phyloP scores from a whole-genome alignment of 2,797 vertebrate genomes.

The Chelidonichthys spinosus region DNA sequence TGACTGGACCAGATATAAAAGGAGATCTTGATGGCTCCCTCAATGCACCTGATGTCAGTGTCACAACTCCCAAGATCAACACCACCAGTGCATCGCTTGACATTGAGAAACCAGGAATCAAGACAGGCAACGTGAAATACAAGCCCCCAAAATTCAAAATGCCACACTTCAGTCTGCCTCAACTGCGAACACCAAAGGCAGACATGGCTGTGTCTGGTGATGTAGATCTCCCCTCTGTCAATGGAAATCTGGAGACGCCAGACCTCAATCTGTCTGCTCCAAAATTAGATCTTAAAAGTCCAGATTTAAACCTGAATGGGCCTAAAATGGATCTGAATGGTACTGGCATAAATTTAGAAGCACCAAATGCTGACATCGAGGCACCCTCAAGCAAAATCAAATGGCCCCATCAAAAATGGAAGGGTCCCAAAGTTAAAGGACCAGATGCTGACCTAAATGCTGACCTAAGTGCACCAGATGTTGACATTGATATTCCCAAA shows the following conservation, averaged over 20 bases:
- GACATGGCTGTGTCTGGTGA: slow-evolving; percentile 55
- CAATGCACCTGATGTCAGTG: slow-evolving; percentile 58
- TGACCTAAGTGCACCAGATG: slow-evolving; percentile 53
- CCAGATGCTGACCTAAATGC: slow-evolving; percentile 57
- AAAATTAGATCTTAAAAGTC: slow-evolving; percentile 44
- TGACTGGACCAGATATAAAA: slow-evolving; percentile 67
- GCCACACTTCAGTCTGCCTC: slow-evolving; percentile 73
- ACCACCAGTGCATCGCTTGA: slow-evolving; percentile 61
- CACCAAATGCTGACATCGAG: slow-evolving; percentile 54
- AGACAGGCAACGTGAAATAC: slow-evolving; percentile 39
- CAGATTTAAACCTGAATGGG: slow-evolving; percentile 53
- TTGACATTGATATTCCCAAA: slow-evolving; percentile 61
- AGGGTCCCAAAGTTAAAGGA: slow-evolving; percentile 70
- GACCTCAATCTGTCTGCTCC: slow-evolving; percentile 53
- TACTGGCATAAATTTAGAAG: slow-evolving; percentile 54
- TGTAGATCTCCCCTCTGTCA: slow-evolving; percentile 49
- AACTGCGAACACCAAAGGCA: slow-evolving; percentile 45
- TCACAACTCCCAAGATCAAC: slow-evolving; percentile 62
- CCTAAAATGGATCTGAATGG: slow-evolving; percentile 67
- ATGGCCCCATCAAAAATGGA: slow-evolving; percentile 67
- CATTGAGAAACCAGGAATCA: slow-evolving; percentile 64
- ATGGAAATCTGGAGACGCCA: slow-evolving; percentile 42
- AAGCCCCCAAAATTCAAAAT: slow-evolving; percentile 74
- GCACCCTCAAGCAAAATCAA: slow-evolving; percentile 61
- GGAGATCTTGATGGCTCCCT: slow-evolving; percentile 68